Conservation (phyloP, 2,888 invertebrate genomes). For the Gandaritis pyraliata region DNA sequence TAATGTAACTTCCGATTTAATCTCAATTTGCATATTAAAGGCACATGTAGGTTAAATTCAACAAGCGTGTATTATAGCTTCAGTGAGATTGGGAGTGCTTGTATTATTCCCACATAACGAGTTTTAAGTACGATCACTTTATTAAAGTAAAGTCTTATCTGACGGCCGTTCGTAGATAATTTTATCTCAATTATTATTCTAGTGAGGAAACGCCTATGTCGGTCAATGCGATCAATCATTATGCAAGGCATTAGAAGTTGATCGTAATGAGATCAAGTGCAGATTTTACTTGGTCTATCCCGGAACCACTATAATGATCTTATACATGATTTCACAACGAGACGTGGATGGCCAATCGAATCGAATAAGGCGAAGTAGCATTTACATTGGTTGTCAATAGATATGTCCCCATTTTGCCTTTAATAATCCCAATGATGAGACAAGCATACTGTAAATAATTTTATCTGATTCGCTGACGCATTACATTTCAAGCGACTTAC, state of each 20-base stretch:
- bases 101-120: conserved; percentile 31
- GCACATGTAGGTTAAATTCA: conserved; percentile 34
- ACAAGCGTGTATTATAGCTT: conserved; percentile 29
- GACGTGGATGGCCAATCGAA: conserved; percentile 48
- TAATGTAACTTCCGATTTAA: conserved; percentile 41
- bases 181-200: conserved; percentile 55
- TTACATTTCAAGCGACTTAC: conserved; percentile 15
- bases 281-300: conserved; percentile 41
- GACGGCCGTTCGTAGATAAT: conserved; percentile 39
- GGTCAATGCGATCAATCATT: conserved; percentile 62
- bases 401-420: conserved; percentile 66
- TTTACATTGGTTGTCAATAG: conserved; percentile 69
- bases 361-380: conserved; percentile 57
- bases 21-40: conserved; percentile 38
- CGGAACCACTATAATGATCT: conserved; percentile 32
- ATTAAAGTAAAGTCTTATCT: conserved; percentile 37
- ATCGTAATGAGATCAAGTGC: conserved; percentile 59
- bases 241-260: conserved; percentile 51
- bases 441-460: conserved; percentile 43
- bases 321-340: conserved; percentile 29
- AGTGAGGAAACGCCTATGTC: conserved; percentile 50
- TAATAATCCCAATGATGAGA: conserved; percentile 51
- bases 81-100: conserved; percentile 32
- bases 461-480: conserved; percentile 29
- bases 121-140: conserved; percentile 30